A percentile compares a stretch with the other conserved stretches of the same genome.
Conservation (phyloP, 2,888 invertebrate genomes). For the Agelastica alni region DNA sequence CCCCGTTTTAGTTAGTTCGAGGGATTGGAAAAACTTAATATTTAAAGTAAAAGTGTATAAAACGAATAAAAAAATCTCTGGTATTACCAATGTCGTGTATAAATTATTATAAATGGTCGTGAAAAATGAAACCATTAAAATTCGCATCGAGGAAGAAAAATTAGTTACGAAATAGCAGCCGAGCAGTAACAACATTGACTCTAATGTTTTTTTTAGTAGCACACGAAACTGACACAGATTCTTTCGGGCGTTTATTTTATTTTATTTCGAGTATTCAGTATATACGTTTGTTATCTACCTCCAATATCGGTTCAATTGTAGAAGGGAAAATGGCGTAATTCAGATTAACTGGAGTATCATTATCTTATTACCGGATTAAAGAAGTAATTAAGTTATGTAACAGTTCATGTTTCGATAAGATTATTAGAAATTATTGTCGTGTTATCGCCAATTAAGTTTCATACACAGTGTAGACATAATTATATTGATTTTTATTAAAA, state of each 20-base stretch:
- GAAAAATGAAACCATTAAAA: no score
- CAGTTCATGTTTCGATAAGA: conserved; percentile 20
- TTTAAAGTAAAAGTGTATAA: no score
- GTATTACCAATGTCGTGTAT: no score
- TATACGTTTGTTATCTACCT: background rate
- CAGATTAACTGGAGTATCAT: conserved; percentile 12
- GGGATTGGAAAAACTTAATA: no score
- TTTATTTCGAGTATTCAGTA: background rate
- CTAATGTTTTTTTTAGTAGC: background rate
- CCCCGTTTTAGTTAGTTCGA: no score
- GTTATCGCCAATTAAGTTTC: background rate
- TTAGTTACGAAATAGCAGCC: no score
- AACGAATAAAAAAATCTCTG: no score
- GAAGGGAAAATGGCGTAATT: conserved; percentile 3
- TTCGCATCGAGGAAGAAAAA: no score
- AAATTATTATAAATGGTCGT: no score
- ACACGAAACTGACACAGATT: conserved; percentile 1
- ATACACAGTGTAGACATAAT: no score
- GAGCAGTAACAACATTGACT: no score
- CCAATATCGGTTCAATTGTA: conserved; percentile 1
- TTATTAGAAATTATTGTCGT: conserved; percentile 17
- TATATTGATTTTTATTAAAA: no score
- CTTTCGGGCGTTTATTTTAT: background rate
- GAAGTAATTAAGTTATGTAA: conserved; percentile 22
- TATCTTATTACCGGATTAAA: conserved; percentile 19